Percentiles rank a stretch among this genome's conserved stretches.
These are phyloP conservation scores for Callopanchax toddi DNA, from an alignment of 2,113 vertebrate genomes.

Conservation along the genomic window DNA sequence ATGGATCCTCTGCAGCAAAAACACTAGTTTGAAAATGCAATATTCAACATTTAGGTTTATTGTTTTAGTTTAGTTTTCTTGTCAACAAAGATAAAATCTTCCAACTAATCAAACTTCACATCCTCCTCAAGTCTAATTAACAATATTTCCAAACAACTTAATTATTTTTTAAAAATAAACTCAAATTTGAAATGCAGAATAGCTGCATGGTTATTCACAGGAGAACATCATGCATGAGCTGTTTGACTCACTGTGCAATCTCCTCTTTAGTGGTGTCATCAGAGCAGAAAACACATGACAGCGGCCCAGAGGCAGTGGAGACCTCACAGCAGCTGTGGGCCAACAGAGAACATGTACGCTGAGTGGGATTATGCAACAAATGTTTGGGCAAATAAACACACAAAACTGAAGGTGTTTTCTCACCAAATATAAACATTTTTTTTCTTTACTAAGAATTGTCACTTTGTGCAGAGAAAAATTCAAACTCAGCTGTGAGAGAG, in stretches of 20 bases:
- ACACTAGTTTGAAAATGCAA: no score
- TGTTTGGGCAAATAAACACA: slow-evolving; percentile 1
- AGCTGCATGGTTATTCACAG: not conserved
- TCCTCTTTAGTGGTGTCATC: slow-evolving; percentile 52
- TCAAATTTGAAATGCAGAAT: slow-evolving; percentile 7
- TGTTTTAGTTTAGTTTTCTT: no score
- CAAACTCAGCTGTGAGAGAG: not conserved
- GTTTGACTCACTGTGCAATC: no score
- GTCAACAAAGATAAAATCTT: no score
- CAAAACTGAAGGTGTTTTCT: not conserved
- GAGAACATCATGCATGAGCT: no score
- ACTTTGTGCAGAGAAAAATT: not conserved
- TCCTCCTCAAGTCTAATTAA: not conserved
- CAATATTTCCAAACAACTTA: not conserved
- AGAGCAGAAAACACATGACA: slow-evolving; percentile 49
- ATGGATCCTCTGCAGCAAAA: no score
- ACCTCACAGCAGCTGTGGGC: slow-evolving; percentile 9
- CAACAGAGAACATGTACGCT: slow-evolving; percentile 7
- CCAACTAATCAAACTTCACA: no score
- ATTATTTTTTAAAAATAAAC: not conserved
- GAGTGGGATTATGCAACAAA: slow-evolving; percentile 11
- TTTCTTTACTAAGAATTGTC: not conserved
- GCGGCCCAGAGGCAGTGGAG: slow-evolving; percentile 31
- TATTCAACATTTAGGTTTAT: no score
- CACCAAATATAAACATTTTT: not conserved